Evolutionary conservation across 1,140 invertebrate species (phyloP), one percentile per base, ranked within the genome.

Genomic region (Leptoteleia sp.): DNA sequence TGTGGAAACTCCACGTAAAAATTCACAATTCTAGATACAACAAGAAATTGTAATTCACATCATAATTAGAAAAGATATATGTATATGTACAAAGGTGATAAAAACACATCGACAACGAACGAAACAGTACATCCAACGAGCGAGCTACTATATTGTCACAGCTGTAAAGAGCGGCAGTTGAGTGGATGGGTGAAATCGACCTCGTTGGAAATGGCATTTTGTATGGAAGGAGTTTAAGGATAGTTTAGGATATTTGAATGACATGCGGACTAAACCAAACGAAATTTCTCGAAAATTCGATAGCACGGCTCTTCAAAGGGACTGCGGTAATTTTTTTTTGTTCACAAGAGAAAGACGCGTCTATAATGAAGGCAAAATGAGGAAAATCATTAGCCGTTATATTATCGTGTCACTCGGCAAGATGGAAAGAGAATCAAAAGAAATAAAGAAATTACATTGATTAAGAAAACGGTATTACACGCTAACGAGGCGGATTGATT

Each of bases 71-170:
- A 79, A 82, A 83, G 65, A 76, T 79, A 87, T 89, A 88, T 89
- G 78, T 87, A 89, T 83, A 88, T 89, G 78, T 87, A 89, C 84
- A 88, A 77, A 86, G 84, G 81, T 88, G 85, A 85, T 89, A 87
- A 87, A 88, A 89, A 89, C 80, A 89, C 88, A 89, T 88, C 83
- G 88, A 89, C 85, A 89, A 89, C 88, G 87, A 89, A 89, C 88
- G 88, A 89, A 87, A 89, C 88, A 89, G 87, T 85, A 89, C 88
- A 89, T 89, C 86, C 86, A 89, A 89, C 87, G 87, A 89, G 86
- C 87, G 88, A 89, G 88, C 87, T 87, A 89, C 87, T 89, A 89
- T 88, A 88, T 89, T 85, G 85, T 89, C 83, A 89, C 83, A 89
- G 85, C 86, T 88, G 85, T 86, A 88, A 84, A 85, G 84, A 85